These are phyloP conservation scores for Drosophila quadrilineata DNA, from an alignment of 1,140 invertebrate genomes.

Conservation along the genomic window DNA sequence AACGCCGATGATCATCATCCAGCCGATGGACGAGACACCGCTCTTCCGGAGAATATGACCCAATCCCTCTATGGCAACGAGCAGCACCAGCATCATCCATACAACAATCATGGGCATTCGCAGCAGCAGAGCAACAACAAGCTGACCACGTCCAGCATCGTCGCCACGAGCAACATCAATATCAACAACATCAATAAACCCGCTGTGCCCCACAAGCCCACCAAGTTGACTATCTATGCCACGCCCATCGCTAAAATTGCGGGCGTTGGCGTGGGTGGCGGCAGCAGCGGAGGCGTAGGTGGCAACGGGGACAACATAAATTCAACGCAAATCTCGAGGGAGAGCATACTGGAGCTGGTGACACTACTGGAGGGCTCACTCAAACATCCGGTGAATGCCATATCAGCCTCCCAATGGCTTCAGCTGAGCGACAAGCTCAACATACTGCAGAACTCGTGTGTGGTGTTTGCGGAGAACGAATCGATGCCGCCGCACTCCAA, in stretches of 20 bases:
- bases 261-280: slow-evolving; percentile 67
- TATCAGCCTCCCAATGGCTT: slow-evolving; percentile 87
- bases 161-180: slow-evolving; percentile 11
- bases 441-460: slow-evolving; percentile 89
- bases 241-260: slow-evolving; percentile 82
- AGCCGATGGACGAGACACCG: slow-evolving; percentile 6
- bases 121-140: slow-evolving; percentile 76
- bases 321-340: slow-evolving; percentile 82
- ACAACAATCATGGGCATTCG: slow-evolving; percentile 5
- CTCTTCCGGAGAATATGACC: slow-evolving; percentile 57
- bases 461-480: slow-evolving; percentile 85
- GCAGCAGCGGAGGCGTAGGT: no score
- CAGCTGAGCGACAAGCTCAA: slow-evolving; percentile 92
- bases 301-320: slow-evolving; percentile 38
- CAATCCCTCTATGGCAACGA: slow-evolving; percentile 63
- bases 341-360: slow-evolving; percentile 87
- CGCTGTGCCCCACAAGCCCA: slow-evolving; percentile 84
- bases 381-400: slow-evolving; percentile 84
- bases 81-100: slow-evolving; percentile 13
- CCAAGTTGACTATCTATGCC: slow-evolving; percentile 84
- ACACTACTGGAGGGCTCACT: slow-evolving; percentile 86
- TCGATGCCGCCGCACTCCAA: slow-evolving; percentile 92
- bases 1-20: slow-evolving; percentile 16
- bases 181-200: slow-evolving; percentile 81
- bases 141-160: slow-evolving; percentile 63